Base-by-base conservation (phyloP, 2,113 vertebrate genomes). In the Colistium nudipinnis region DNA sequence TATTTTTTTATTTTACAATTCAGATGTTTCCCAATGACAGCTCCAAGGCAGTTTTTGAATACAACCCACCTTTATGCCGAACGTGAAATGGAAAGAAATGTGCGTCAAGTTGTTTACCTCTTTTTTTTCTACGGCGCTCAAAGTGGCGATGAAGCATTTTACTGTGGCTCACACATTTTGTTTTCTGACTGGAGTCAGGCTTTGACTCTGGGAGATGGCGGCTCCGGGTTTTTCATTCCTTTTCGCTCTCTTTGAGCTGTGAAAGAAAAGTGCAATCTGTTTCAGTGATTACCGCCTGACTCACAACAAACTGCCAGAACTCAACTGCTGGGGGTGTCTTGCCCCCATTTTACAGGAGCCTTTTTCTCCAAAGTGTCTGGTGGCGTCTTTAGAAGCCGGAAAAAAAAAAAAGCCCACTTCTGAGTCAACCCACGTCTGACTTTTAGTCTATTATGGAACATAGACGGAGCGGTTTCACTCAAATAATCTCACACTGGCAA, bases 261-360 rank as follows among this genome's bases (percentile, higher is more conserved):
- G 60, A 59, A 60, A 73, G 63, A 67, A 74, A 62, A 78, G 52
- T 61, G 28, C 74, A 73, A 79, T 77, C 59, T 76, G 64, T 80
- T 72, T 81, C 47, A 48, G 55, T 71, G 61, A 82, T 81, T 74
- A 74, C 56, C 1, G 38, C 20, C 27, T 62, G 59, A 74, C 72
- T 85, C 62, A 36, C 69, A 79, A 73, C 66, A 73, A 73, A 67
- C 41, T 22, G 11, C 35, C 55, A 65, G 36, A 27, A 51, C 44
- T 72, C 12, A 45, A 75, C 55, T 30, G 62, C 51, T 56, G 54
- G 2, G 59, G 39, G 80, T 59, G 67, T 61, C 54, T 52, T 55
- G 22, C 74, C 49, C 62, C 48, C 52, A 41, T 62, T 64, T 61
- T 51, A 45, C 22, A 49, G 27, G 16, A n/a, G 43, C 14, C 35